Base-by-base conservation (phyloP, 2,888 invertebrate genomes). In the Galerucella calmariensis region DNA sequence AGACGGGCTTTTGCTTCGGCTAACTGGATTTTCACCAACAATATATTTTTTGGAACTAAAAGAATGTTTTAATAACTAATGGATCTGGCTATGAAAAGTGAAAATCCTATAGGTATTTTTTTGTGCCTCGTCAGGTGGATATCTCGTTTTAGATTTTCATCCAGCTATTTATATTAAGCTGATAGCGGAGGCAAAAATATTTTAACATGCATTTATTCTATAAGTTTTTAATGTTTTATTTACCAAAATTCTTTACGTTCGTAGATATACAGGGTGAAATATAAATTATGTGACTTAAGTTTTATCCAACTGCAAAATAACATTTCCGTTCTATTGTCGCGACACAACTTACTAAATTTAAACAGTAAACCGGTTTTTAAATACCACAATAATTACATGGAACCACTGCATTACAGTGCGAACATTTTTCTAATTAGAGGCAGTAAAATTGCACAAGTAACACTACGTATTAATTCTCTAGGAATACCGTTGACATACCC, bases 11-110 rank as follows among this genome's bases (percentile, higher is more conserved):
- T 68, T 41, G 41, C 48, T 58, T 44, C 69, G 20, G 14, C 58
- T 59, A 59, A 69, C 46, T 59, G 69, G 20, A 65, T 70, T 70
- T 44, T 11, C 41, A 58, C 14, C 51, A 62, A 70, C 70, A 70
- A 65, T 62, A 70, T 63, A 63, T 70, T 70, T 70, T 62, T 44
- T 48, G 48, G 53, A 70, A 62, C 63, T 53, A 63, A 70, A 69
- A 69, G 69, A 69, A 70, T 63, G 62, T 63, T 62, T 70, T 70
- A 70, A 70, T 70, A 63, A 70, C 41, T 70, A 53, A 70, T 70
- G 70, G 41, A 62, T 51, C 62, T 46, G 51, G 48, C 11, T 4
- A 48, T 48, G 2, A 12, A 12, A 48, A 48, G 46, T 6, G 2
- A 48, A 48, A 10, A 48, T 48, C 46, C 12, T 48, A 48, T 12